Evolutionary conservation across 2,113 vertebrate species (phyloP).

Genomic region (Oenanthe oenanthe): DNA sequence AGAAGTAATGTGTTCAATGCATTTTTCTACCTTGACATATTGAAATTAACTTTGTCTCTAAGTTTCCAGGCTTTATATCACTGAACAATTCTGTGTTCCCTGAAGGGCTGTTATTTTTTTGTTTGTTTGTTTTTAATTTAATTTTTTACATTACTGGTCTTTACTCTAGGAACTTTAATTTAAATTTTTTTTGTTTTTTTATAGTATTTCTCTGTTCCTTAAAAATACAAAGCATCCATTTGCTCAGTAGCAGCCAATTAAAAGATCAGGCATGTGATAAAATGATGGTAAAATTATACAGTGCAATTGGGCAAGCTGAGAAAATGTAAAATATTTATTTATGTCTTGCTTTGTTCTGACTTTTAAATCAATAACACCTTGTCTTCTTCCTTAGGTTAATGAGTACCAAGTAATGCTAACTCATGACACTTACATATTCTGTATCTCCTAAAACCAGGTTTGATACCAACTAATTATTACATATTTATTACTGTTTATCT

Average conservation of each 20-base stretch:
- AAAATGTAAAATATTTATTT: background rate
- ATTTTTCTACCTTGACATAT: background rate
- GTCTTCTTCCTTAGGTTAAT: background rate
- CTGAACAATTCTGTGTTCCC: background rate
- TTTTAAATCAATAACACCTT: background rate
- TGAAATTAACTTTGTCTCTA: background rate
- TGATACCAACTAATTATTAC: background rate
- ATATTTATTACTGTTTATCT: background rate
- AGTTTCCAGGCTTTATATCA: background rate
- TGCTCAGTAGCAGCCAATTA: background rate
- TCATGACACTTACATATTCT: background rate
- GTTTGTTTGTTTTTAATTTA: background rate
- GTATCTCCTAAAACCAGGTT: background rate
- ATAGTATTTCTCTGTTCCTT: background rate
- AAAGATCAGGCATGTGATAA: background rate
- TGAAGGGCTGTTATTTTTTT: background rate
- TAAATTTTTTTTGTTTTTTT: background rate
- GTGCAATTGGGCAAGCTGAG: background rate
- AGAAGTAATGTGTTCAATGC: background rate
- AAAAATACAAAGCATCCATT: background rate
- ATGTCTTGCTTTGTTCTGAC: background rate
- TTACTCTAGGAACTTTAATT: background rate
- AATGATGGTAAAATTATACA: background rate
- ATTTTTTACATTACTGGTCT: background rate
- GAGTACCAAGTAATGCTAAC: background rate